phyloP scores from a whole-genome alignment of 2,888 invertebrate genomes.

The Dascillus cervinus region DNA sequence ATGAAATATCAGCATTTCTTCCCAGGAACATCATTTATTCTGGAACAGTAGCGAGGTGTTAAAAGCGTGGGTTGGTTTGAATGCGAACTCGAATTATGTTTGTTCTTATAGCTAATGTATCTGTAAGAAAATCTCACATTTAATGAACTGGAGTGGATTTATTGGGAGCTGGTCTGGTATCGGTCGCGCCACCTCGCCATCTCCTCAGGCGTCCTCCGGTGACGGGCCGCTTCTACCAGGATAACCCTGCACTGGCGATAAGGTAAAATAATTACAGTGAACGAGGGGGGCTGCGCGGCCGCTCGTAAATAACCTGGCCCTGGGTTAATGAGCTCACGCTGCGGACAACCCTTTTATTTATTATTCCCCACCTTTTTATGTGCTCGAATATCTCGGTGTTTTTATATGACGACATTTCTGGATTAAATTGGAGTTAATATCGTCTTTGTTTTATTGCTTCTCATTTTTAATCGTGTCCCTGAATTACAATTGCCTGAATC shows the following conservation, averaged over 20 bases:
- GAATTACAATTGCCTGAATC: conserved; percentile 15
- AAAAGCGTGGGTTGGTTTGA: conserved; percentile 34
- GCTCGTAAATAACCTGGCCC: conserved; percentile 30
- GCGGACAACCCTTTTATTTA: conserved; percentile 34
- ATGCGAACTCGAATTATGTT: conserved; percentile 36
- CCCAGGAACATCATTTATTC: conserved; percentile 25
- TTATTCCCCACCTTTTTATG: conserved; percentile 26
- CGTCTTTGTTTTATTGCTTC: conserved; percentile 17
- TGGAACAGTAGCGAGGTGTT: conserved; percentile 35
- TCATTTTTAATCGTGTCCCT: conserved; percentile 21
- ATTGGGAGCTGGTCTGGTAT: conserved; percentile 25
- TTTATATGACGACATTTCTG: conserved; percentile 26
- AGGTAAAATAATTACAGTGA: conserved; percentile 30
- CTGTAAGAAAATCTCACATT: conserved; percentile 38
- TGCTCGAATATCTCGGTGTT: conserved; percentile 19
- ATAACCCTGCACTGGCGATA: conserved; percentile 22
- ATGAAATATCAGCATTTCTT: conserved; percentile 21
- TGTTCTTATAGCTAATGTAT: conserved; percentile 39
- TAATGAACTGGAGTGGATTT: conserved; percentile 32
- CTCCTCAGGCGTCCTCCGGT: conserved; percentile 19
- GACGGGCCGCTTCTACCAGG: conserved; percentile 17
- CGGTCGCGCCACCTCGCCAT: conserved; percentile 19
- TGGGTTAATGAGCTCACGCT: conserved; percentile 34
- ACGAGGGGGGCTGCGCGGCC: conserved; percentile 18
- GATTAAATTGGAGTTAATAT: conserved; percentile 29